Evolutionary conservation across 2,113 vertebrate species (phyloP).

Genomic region (Pterocles gutturalis): DNA sequence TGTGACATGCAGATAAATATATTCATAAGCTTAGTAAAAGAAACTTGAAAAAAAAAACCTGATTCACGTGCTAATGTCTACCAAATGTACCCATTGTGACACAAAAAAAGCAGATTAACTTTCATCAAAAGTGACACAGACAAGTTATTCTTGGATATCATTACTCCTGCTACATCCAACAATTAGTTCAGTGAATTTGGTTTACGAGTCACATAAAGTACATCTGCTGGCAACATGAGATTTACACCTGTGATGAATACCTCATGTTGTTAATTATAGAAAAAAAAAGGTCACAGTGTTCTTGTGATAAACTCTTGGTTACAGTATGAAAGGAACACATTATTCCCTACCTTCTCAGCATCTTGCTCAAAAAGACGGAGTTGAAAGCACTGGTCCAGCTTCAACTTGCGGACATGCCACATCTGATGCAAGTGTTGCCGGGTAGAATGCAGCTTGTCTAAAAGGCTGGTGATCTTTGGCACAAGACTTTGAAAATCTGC

Average conservation of each 20-base stretch:
- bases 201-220: neutral
- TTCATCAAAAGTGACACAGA: conserved; percentile 18
- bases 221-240: neutral
- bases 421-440: conserved; percentile 96
- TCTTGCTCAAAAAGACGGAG: conserved; percentile 97
- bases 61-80: neutral
- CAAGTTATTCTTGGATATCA: neutral
- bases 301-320: neutral
- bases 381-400: conserved; percentile 98
- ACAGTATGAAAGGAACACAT: neutral
- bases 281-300: neutral
- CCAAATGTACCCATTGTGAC: neutral
- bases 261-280: neutral
- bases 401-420: conserved; percentile 97
- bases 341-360: conserved; percentile 90
- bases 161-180: neutral
- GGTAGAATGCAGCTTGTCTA: conserved; percentile 98
- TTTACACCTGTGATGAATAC: neutral
- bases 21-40: conserved; percentile 12
- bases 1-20: neutral
- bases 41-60: neutral
- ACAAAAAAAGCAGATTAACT: conserved; percentile 15
- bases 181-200: neutral
- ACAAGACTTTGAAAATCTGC: conserved; percentile 98
- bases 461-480: conserved; percentile 96